Base-by-base conservation (phyloP, 2,797 vertebrate genomes). In the Salmo trutta region DNA sequence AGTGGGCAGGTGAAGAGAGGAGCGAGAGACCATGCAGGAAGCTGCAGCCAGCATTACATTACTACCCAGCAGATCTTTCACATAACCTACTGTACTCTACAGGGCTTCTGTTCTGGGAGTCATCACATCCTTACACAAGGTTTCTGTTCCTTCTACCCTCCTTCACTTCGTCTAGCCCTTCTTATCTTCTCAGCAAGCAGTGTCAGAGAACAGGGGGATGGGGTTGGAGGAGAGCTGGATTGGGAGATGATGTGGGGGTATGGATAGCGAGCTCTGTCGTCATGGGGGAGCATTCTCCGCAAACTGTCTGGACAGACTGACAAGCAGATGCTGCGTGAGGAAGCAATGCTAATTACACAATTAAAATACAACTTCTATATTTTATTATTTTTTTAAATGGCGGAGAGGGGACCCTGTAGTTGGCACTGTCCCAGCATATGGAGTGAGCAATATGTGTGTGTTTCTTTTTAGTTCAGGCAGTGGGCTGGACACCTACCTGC, bases 401-500 rank as follows among this genome's bases (percentile, higher is more conserved):
- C 21, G 2, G 41, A 27, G 36, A 68, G 66, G 8, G 31, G 21
- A 52, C 89, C 91, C 91, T 93, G 92, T 93, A 94, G 93, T 90
- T 95, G 91, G 91, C 93, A 93, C 82, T 5, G 5, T 33, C 31
- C 31, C 72, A 15, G 31, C 73, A 74, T 5, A 6, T 54, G 70
- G 51, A 5, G 24, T 5, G 31, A 54, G 52, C 64, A 71, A 82
- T 76, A 77, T 21, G 1, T 56, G 53, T 56, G 33, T 29, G 66
- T 4, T 29, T 16, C n/a, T n/a, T 65, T 64, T 69, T 6, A 17
- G 33, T 16, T 65, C 71, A 73, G 75, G 81, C 72, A 76, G 10
- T 36, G 41, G 10, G 77, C 12, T 3, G 54, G 41, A 17, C 59
- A 90, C 95, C 93, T 96, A 97, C 96, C 96, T 96, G 90, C 96